Conservation (phyloP, 2,797 vertebrate genomes). For the Nyctibius grandis region DNA sequence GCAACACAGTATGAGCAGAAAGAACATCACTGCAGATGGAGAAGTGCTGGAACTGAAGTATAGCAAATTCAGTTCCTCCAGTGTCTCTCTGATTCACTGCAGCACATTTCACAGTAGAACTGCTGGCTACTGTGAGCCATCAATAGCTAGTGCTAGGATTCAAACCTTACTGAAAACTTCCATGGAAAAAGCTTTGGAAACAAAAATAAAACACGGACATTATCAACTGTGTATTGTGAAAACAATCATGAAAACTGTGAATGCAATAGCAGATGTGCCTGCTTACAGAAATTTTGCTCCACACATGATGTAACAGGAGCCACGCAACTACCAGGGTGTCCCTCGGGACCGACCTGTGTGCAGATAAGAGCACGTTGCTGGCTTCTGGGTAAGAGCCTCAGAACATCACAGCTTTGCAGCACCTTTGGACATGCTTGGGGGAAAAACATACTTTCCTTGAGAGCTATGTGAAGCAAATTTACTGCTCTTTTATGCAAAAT, state of each 20-base stretch:
- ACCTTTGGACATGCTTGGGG: not conserved
- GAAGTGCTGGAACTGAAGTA: not conserved
- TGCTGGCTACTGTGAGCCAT: not conserved
- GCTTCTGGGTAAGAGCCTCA: no score
- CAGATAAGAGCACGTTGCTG: rapidly evolving
- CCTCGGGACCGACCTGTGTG: not conserved
- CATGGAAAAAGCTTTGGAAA: not conserved
- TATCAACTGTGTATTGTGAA: not conserved
- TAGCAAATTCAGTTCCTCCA: not conserved
- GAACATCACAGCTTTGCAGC: not conserved
- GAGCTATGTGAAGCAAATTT: not conserved
- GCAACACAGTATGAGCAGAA: not conserved
- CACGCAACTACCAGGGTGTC: not conserved
- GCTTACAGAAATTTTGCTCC: not conserved
- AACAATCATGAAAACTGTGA: not conserved
- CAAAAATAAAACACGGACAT: not conserved
- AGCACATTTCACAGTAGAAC: not conserved
- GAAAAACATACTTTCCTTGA: not conserved
- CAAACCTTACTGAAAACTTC: not conserved
- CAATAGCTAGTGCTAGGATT: not conserved
- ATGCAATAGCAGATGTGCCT: not conserved
- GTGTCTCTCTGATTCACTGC: not conserved
- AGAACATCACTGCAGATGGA: not conserved
- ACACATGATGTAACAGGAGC: not conserved
- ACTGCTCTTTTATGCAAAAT: not conserved